Evolutionary conservation across 2,888 invertebrate species (phyloP), one percentile per base, ranked within the genome.

Genomic region (Druceiella hillmani): DNA sequence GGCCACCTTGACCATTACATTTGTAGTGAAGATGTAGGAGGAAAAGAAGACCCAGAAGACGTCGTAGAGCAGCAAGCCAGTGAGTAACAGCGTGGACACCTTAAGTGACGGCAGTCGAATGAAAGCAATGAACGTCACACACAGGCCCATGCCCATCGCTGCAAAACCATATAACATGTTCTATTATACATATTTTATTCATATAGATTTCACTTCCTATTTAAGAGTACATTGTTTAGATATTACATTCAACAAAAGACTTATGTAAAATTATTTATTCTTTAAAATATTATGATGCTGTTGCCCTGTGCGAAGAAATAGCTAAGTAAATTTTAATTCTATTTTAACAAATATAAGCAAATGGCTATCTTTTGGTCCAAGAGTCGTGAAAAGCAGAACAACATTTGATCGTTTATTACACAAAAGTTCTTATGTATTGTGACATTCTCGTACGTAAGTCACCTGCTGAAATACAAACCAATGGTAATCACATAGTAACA

Each of bases 1-100:
- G 32, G 72, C 72, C 2, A 88, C 88, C 70, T 94, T 95, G 48
- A 97, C 95, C 97, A 97, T 97, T 50, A 97, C 97, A 60, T 97
- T 97, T 55, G 97, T 90, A 68, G 92, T 95, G 75, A 97, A 97
- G 60, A 97, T 92, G 63, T 95, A 95, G 1, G 94, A 94, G 2
- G 95, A 95, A 74, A 95, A 97, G 74, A 97, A 97, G 34, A 97
- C 95, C 95, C 97, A 97, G 71, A 97, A 97, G 25, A 97, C 95
- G 66, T 97, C 97, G 63, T 97, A 97, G 40, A 92, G 84, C 43
- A 95, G 79, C 50, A 95, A 74, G 17, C 97, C 97, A 30, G 94
- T 92, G 52, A 97, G 78, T 50, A 97, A 77, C 44, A 97, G 71
- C 12, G 95, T 97, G 36, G 95, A 97, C 27, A 70, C 70, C 72